Evolutionary conservation across 2,113 vertebrate genomes (phyloP).

Genomic region (Poicephalus meyeri): DNA sequence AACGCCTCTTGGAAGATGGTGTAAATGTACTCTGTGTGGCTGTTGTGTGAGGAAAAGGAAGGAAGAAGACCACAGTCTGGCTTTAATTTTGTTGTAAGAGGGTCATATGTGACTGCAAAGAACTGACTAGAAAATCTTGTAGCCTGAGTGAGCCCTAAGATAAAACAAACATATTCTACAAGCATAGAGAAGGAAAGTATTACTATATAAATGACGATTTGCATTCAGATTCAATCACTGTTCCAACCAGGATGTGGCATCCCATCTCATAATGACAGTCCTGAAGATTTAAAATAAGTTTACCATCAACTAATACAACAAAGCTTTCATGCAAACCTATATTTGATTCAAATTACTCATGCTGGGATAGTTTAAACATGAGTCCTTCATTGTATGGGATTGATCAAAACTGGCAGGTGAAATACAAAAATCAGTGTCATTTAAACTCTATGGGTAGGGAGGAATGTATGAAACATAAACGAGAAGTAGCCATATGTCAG

Average conservation of each 20-base stretch:
- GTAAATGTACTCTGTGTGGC: neutral
- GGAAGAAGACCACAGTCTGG: neutral
- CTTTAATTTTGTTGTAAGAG: neutral
- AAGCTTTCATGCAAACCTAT: slow-evolving; percentile 38
- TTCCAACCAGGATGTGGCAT: neutral
- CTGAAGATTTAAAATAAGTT: slow-evolving; percentile 43
- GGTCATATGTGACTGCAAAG: neutral
- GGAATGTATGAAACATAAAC: neutral
- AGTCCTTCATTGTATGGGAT: slow-evolving; percentile 24
- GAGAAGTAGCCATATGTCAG: neutral
- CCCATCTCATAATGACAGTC: slow-evolving; percentile 22
- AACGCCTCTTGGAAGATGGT: neutral
- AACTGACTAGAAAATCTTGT: neutral
- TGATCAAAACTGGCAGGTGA: slow-evolving; percentile 56
- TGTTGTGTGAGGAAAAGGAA: neutral
- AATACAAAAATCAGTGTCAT: slow-evolving; percentile 24
- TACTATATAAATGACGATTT: neutral
- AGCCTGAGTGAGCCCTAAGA: neutral
- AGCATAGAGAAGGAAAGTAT: neutral
- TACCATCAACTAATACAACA: slow-evolving; percentile 28
- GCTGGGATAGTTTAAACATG: slow-evolving; percentile 37
- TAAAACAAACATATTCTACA: neutral
- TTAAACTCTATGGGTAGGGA: slow-evolving; percentile 25
- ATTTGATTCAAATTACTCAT: slow-evolving; percentile 54
- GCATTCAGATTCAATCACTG: slow-evolving; percentile 16